These are phyloP conservation scores for Temnothorax longispinosus DNA, from an alignment of 1,140 invertebrate genomes.

Conservation along the genomic window DNA sequence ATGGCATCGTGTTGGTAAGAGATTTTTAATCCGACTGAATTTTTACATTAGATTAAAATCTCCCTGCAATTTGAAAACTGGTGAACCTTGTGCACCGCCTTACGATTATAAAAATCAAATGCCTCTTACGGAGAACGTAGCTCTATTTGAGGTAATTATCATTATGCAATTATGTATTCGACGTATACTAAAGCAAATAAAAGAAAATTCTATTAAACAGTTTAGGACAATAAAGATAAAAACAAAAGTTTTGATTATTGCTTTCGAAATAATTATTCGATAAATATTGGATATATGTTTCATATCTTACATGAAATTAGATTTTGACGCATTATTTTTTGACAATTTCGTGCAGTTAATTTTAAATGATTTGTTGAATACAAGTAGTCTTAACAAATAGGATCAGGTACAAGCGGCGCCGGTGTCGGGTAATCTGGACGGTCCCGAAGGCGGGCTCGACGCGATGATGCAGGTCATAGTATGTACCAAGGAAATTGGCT, in stretches of 20 bases:
- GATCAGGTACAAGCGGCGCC: conserved; percentile 83
- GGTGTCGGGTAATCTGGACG: conserved; percentile 90
- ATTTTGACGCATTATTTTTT: background rate
- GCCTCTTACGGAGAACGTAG: conserved; percentile 87
- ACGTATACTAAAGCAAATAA: background rate
- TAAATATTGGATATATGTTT: background rate
- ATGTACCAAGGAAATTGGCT: conserved; percentile 88
- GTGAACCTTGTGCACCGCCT: conserved; percentile 86
- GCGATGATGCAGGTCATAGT: conserved; percentile 92
- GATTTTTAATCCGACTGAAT: background rate
- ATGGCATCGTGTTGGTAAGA: background rate
- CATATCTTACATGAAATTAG: background rate
- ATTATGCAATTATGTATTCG: background rate
- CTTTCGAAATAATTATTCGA: background rate
- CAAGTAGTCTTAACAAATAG: conserved; percentile 69
- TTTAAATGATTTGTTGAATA: background rate
- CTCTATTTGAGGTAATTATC: conserved; percentile 85
- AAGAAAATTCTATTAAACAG: background rate
- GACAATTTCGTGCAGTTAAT: background rate
- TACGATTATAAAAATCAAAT: conserved; percentile 91
- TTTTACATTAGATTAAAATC: conserved; percentile 80
- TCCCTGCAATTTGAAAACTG: conserved; percentile 86
- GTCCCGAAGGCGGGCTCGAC: conserved; percentile 92
- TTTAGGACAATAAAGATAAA: background rate
- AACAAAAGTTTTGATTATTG: background rate